Evolutionary conservation across 64 coral and sea anemone species (phyloP).

Genomic region (Stylophora pistillata): DNA sequence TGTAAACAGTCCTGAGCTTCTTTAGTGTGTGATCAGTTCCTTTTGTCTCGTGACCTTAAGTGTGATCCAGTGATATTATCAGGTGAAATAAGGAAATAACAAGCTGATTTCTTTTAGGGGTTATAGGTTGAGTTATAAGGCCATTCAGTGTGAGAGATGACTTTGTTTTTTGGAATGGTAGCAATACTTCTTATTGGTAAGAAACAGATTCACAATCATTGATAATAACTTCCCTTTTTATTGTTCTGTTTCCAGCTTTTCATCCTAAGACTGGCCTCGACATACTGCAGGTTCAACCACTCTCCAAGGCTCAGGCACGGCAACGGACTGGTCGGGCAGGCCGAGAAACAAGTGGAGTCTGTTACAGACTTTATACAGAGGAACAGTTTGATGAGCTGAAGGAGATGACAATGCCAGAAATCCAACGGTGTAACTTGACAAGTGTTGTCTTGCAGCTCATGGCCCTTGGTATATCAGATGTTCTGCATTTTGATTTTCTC

Average conservation of each 20-base stretch:
- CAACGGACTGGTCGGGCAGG: constrained; percentile 89
- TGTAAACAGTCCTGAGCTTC: too few species aligned
- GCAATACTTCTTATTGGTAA: not conserved
- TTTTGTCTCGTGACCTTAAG: too few species aligned
- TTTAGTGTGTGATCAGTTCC: too few species aligned
- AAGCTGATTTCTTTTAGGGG: too few species aligned
- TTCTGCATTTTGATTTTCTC: constrained; percentile 90
- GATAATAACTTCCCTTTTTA: not conserved
- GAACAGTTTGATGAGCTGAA: constrained; percentile 89
- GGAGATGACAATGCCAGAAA: constrained; percentile 81
- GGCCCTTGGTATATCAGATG: constrained; percentile 80
- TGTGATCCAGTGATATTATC: too few species aligned
- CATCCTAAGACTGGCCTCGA: constrained; percentile 96
- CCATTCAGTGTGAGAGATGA: too few species aligned
- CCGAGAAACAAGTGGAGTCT: constrained; percentile 81
- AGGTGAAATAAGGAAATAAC: too few species aligned
- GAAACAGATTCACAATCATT: not conserved
- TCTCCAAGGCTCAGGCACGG: constrained; percentile 91
- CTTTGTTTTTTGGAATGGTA: too few species aligned
- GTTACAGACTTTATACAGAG: constrained; percentile 94
- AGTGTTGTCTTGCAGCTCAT: constrained; percentile 89
- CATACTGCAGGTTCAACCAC: constrained; percentile 85
- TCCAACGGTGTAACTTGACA: constrained; percentile 86
- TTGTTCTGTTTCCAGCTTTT: constrained; percentile 54
- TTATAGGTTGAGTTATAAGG: too few species aligned